phyloP scores from a whole-genome alignment of 2,113 vertebrate genomes.

The Sander vitreus region DNA sequence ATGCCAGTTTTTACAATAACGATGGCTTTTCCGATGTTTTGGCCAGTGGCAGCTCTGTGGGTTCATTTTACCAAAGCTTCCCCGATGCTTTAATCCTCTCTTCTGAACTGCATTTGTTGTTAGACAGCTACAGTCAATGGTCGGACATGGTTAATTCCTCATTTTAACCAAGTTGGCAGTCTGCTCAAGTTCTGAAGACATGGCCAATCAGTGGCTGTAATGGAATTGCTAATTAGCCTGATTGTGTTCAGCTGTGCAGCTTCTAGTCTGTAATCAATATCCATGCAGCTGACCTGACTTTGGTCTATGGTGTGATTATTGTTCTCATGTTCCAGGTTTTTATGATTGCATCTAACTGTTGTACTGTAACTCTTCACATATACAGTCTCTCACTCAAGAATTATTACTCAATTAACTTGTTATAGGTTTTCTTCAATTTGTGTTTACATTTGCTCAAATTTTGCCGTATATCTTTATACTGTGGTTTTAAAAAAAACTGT shows the following conservation, averaged over 20 bases:
- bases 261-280: conserved; percentile 55
- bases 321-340: conserved; percentile 26
- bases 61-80: conserved; percentile 37
- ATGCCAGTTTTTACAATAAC: not conserved
- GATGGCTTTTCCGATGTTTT: conserved; percentile 37
- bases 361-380: not conserved
- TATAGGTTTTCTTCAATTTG: not conserved
- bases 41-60: conserved; percentile 1
- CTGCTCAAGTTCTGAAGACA: conserved; percentile 36
- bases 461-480: not conserved
- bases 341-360: conserved; percentile 5
- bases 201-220: conserved; percentile 50
- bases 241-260: conserved; percentile 60
- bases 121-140: conserved; percentile 11
- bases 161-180: conserved; percentile 26
- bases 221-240: conserved; percentile 57
- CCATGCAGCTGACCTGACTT: conserved; percentile 53
- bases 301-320: conserved; percentile 20
- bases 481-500: not conserved
- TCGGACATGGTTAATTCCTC: conserved; percentile 18
- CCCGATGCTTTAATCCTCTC: conserved; percentile 18
- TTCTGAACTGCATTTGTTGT: not conserved
- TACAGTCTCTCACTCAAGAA: not conserved
- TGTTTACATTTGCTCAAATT: not conserved
- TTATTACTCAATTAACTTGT: not conserved